Percentiles rank a stretch among this genome's conserved stretches.
Evolutionary conservation across 2,113 vertebrate genomes (phyloP).

Genomic region (Piaya cayana): DNA sequence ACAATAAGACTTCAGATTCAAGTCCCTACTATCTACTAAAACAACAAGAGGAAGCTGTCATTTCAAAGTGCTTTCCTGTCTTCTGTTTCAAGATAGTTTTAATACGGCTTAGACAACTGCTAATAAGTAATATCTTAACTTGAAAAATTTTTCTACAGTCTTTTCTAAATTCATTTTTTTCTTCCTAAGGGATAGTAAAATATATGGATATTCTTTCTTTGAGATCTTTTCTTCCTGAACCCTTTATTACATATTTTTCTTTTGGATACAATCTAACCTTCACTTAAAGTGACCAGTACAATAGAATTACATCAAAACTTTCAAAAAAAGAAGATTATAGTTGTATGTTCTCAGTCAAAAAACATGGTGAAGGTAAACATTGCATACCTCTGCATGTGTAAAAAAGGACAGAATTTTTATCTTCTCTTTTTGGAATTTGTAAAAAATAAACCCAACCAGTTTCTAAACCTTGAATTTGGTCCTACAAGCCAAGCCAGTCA

Average conservation of each 20-base stretch:
- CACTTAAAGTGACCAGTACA: not conserved
- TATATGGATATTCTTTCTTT: not conserved
- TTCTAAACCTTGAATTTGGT: not conserved
- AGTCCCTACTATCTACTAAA: not conserved
- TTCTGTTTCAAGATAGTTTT: not conserved
- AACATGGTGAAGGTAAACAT: not conserved
- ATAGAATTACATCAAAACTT: not conserved
- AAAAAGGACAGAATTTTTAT: not conserved
- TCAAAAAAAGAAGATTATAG: not conserved
- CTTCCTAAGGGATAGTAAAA: not conserved
- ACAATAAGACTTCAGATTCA: not conserved
- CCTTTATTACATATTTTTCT: not conserved
- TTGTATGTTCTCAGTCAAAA: not conserved
- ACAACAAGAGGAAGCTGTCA: not conserved
- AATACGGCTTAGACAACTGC: not conserved
- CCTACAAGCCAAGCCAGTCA: not conserved
- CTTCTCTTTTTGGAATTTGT: not conserved
- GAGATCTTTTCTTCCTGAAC: not conserved
- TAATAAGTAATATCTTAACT: not conserved
- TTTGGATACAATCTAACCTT: not conserved
- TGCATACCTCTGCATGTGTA: not conserved
- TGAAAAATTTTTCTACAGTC: not conserved
- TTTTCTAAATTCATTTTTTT: not conserved
- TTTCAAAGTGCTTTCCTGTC: constrained; percentile 10
- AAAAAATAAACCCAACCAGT: not conserved